Conservation (phyloP, 2,113 vertebrate genomes). For the Perognathus longimembris region DNA sequence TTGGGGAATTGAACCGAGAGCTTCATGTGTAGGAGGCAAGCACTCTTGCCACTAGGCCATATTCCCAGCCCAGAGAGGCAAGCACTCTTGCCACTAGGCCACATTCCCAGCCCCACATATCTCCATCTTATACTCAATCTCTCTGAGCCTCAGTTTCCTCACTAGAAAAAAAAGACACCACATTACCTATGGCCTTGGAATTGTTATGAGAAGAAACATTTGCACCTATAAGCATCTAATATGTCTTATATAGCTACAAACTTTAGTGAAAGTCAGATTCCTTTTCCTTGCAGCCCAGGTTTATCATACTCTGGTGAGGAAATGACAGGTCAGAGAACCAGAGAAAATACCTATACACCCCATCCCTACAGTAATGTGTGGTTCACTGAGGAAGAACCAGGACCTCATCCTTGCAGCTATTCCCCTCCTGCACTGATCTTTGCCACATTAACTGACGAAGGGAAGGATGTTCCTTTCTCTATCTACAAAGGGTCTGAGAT, state of each 20-base stretch:
- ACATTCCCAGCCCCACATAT: too few species aligned
- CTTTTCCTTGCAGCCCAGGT: neutral
- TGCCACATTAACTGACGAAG: neutral
- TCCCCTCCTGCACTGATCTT: neutral
- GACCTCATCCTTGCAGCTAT: neutral
- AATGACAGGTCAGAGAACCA: neutral
- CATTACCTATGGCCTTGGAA: neutral
- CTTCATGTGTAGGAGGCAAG: too few species aligned
- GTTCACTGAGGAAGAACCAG: neutral
- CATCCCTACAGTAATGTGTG: neutral
- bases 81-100: too few species aligned
- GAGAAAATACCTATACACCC: neutral
- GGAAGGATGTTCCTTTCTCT: neutral
- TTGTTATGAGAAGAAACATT: neutral
- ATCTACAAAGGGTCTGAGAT: neutral
- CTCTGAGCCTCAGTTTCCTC: neutral
- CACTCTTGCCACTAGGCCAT: too few species aligned
- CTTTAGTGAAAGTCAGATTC: neutral
- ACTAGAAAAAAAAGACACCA: neutral
- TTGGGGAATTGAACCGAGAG: too few species aligned
- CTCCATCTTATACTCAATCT: neutral
- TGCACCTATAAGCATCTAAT: neutral
- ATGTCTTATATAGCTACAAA: neutral
- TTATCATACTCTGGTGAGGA: neutral
- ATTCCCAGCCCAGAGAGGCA: too few species aligned